Evolutionary conservation across 2,888 invertebrate species (phyloP).

Genomic region (Synergus umbraculus): DNA sequence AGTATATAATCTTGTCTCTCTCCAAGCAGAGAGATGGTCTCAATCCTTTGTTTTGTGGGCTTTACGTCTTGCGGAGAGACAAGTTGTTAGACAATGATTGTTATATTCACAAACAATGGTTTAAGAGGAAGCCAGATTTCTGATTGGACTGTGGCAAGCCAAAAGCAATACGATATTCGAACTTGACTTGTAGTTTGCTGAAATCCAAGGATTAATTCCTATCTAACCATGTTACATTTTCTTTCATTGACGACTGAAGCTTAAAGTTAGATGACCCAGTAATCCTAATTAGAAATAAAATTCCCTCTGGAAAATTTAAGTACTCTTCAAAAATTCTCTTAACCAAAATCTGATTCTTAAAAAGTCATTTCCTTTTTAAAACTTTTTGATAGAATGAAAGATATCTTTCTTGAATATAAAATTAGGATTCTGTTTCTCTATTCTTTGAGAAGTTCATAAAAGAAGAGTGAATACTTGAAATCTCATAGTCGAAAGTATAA

Average conservation of each 20-base stretch:
- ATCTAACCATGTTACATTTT: neutral
- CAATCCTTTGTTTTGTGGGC: neutral
- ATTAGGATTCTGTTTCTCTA: conserved; percentile 11
- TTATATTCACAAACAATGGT: neutral
- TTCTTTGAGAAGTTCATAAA: neutral
- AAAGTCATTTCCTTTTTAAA: neutral
- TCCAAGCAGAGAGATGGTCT: neutral
- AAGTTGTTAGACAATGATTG: neutral
- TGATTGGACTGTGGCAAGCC: neutral
- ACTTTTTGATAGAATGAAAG: neutral
- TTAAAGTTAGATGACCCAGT: too few relatives aligned
- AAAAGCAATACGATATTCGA: neutral
- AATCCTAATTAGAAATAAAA: neutral
- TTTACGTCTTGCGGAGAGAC: neutral
- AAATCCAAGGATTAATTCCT: neutral
- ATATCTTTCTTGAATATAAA: neutral
- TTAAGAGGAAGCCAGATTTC: neutral
- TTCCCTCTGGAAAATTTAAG: neutral
- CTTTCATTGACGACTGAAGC: neutral
- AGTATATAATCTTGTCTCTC: neutral
- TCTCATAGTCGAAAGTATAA: conserved; percentile 9
- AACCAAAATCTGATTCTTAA: neutral
- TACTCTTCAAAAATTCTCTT: neutral
- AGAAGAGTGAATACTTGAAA: conserved; percentile 19
- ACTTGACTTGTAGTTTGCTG: neutral